phyloP scores from a whole-genome alignment of 2,113 vertebrate genomes.

The Atlantisia rogersi region DNA sequence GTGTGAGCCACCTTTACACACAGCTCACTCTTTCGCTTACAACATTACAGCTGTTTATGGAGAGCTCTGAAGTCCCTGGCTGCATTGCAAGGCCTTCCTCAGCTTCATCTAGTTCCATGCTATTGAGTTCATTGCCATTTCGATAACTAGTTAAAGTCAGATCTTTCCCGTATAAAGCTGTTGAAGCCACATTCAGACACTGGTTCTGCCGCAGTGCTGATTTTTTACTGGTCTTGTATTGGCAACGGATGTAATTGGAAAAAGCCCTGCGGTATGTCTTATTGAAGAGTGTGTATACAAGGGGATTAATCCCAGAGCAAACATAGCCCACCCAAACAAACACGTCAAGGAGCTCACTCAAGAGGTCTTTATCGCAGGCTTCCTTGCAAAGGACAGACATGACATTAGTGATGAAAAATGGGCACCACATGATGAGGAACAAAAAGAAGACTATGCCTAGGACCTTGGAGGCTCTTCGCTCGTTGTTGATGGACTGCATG shows the following conservation, averaged over 20 bases:
- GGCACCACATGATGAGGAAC: conserved; percentile 99
- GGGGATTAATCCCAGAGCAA: conserved; percentile 94
- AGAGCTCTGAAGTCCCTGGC: conserved; percentile 82
- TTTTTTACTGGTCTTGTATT: conserved; percentile 78
- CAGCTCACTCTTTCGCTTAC: conserved; percentile 89
- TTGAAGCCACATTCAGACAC: conserved; percentile 81
- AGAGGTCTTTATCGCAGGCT: conserved; percentile 85
- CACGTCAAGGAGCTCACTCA: conserved; percentile 91
- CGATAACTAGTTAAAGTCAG: conserved; percentile 86
- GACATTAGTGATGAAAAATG: conserved; percentile 97
- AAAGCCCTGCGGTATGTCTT: conserved; percentile 95
- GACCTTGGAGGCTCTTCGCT: conserved; percentile 94
- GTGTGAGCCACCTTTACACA: conserved; percentile 77
- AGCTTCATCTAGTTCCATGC: conserved; percentile 71
- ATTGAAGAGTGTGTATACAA: conserved; percentile 98
- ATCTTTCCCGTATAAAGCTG: conserved; percentile 76
- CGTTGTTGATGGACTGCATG: conserved; percentile 99
- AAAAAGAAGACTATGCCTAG: conserved; percentile 98
- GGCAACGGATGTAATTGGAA: conserved; percentile 93
- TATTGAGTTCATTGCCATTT: conserved; percentile 74
- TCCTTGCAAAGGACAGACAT: conserved; percentile 90
- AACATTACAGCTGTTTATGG: conserved; percentile 84
- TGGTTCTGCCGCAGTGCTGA: conserved; percentile 77
- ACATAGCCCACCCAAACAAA: conserved; percentile 99
- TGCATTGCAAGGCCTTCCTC: conserved; percentile 85